These are phyloP conservation scores for Rhinoptilus africanus DNA, from an alignment of 2,113 vertebrate species.

Conservation along the genomic window DNA sequence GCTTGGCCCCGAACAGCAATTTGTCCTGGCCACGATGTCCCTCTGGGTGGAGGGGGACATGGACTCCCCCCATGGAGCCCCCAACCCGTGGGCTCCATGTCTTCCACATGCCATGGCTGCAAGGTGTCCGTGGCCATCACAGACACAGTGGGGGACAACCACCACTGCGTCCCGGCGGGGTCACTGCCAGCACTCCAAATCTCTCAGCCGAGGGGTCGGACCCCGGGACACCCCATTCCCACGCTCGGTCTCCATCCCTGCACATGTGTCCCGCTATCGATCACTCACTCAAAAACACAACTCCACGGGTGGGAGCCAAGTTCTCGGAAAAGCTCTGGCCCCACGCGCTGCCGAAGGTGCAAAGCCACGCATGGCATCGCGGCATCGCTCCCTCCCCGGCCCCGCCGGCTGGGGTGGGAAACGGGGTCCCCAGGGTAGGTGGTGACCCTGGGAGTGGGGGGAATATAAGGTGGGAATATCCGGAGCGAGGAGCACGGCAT, in stretches of 20 bases:
- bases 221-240: fast-evolving
- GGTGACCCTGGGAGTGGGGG: fast-evolving
- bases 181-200: background rate
- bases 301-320: background rate
- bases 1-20: fast-evolving
- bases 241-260: fast-evolving
- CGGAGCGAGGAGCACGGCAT: fast-evolving
- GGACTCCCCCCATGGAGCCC: too few species aligned
- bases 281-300: fast-evolving
- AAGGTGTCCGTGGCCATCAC: fast-evolving
- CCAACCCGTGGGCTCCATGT: background rate
- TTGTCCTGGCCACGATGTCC: background rate
- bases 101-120: background rate
- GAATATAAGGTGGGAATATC: background rate
- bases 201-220: fast-evolving
- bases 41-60: too few species aligned
- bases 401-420: too few species aligned
- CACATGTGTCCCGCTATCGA: background rate
- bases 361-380: fast-evolving
- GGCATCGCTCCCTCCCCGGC: background rate
- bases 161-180: fast-evolving
- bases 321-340: fast-evolving
- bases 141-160: background rate
- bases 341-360: fast-evolving
- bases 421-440: fast-evolving